Conservation (phyloP, 2,113 vertebrate species). For the Rhynchomys soricoides region DNA sequence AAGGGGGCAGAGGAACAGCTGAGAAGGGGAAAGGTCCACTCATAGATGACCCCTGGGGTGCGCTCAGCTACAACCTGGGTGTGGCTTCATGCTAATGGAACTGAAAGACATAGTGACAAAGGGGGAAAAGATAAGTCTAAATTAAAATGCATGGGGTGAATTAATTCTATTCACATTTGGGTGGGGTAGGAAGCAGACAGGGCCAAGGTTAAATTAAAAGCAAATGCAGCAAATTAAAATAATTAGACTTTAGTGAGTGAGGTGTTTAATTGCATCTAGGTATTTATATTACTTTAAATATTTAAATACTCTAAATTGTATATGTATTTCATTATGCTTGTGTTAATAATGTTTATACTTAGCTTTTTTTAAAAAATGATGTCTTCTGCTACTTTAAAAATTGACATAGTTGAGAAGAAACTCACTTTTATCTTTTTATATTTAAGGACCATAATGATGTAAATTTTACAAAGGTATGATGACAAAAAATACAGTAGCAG, state of each 20-base stretch:
- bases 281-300: constrained; percentile 50
- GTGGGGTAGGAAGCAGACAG: background rate
- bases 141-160: constrained; percentile 26
- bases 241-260: constrained; percentile 56
- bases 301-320: constrained; percentile 58
- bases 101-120: background rate
- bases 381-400: constrained; percentile 22
- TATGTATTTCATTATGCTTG: constrained; percentile 46
- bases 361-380: background rate
- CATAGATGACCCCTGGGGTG: background rate
- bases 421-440: background rate
- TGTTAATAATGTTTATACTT: constrained; percentile 28
- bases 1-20: too few relatives aligned
- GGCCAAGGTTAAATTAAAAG: constrained; percentile 40
- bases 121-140: background rate
- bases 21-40: background rate
- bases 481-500: background rate
- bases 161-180: constrained; percentile 42
- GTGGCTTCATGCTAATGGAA: background rate
- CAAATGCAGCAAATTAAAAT: constrained; percentile 60
- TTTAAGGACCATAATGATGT: background rate
- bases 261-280: constrained; percentile 52
- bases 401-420: background rate
- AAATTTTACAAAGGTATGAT: constrained; percentile 17
- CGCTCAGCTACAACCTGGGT: background rate